Evolutionary conservation across 2,888 invertebrate genomes (phyloP), one percentile per base, ranked within the genome.

Genomic region (Lordiphosa fenestrarum): DNA sequence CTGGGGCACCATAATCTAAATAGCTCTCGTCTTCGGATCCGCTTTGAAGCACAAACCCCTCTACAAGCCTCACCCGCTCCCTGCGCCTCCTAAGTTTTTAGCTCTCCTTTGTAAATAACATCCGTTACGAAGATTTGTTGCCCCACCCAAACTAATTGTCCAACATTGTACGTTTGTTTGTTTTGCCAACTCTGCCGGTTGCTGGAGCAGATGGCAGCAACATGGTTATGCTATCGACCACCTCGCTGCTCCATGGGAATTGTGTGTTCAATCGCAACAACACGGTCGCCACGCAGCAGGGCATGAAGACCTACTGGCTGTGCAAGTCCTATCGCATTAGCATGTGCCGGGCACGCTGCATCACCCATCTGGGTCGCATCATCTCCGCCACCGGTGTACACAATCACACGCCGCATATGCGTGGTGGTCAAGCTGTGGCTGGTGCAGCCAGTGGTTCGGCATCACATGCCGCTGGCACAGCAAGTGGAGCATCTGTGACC

Each of bases 231-330:
- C 80, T 90, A 55, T 90, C 90, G 54, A 88, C 90, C 47, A 90
- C 90, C 47, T 90, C 90, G 19, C 73, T 90, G 69, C 83, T 90
- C 59, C 90, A 90, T 71, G 89, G 89, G 54, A 89, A 87, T 66
- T 90, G 90, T 64, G 89, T 90, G 40, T 90, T 90, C 75, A 90
- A 90, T 74, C 87, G 90, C 39, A 90, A 90, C 75, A 90, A 90
- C 77, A 90, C 90, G 23, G 90, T 90, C 50, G 90, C 90, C 61
- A 90, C 90, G 25, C 90, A 90, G 66, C 90, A 90, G 77, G 90
- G 90, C 63, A 90, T 90, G 90, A 90, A 90, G 84, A 90, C 90
- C 12, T 90, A 90, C 66, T 90, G 90, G 90, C 83, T 90, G 46
- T 90, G 90, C 69, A 90, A 90, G 65, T 90, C 90, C 2, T 90